Conservation (phyloP, 2,797 vertebrate species). For the Euthynnus affinis region DNA sequence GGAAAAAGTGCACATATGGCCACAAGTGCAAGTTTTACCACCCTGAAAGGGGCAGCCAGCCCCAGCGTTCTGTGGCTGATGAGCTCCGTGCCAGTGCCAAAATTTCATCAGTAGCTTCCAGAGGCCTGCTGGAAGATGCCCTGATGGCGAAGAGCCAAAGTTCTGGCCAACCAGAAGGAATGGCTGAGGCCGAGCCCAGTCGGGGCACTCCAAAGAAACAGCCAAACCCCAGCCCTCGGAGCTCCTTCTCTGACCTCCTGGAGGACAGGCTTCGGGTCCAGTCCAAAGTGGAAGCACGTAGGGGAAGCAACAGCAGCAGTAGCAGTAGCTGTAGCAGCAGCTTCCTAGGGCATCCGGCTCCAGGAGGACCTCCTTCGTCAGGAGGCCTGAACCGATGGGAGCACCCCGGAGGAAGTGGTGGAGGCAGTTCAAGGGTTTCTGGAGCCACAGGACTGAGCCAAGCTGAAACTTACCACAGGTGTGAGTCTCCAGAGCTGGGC, state of each 20-base stretch:
- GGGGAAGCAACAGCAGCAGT: slow-evolving; percentile 67
- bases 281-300: slow-evolving; percentile 89
- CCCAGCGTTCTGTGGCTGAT: slow-evolving; percentile 95
- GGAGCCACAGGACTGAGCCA: slow-evolving; percentile 78
- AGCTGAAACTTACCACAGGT: slow-evolving; percentile 89
- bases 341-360: slow-evolving; percentile 72
- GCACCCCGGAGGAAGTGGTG: slow-evolving; percentile 70
- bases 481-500: slow-evolving; percentile 90
- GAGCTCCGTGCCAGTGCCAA: slow-evolving; percentile 97
- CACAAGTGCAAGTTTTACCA: slow-evolving; percentile 99
- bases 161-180: slow-evolving; percentile 74
- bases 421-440: slow-evolving; percentile 72
- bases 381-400: slow-evolving; percentile 88
- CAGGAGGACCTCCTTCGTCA: slow-evolving; percentile 83
- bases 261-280: slow-evolving; percentile 91
- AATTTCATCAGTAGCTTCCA: slow-evolving; percentile 86
- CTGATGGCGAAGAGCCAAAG: slow-evolving; percentile 91
- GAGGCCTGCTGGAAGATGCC: slow-evolving; percentile 87
- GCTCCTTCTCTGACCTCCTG: slow-evolving; percentile 87
- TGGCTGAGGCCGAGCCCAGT: slow-evolving; percentile 76
- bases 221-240: slow-evolving; percentile 87
- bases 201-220: slow-evolving; percentile 90
- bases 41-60: slow-evolving; percentile 95
- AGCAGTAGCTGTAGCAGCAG: slow-evolving; percentile 66
- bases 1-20: slow-evolving; percentile 98